phyloP scores from a whole-genome alignment of 2,888 invertebrate genomes.

The Cerastis leucographa region DNA sequence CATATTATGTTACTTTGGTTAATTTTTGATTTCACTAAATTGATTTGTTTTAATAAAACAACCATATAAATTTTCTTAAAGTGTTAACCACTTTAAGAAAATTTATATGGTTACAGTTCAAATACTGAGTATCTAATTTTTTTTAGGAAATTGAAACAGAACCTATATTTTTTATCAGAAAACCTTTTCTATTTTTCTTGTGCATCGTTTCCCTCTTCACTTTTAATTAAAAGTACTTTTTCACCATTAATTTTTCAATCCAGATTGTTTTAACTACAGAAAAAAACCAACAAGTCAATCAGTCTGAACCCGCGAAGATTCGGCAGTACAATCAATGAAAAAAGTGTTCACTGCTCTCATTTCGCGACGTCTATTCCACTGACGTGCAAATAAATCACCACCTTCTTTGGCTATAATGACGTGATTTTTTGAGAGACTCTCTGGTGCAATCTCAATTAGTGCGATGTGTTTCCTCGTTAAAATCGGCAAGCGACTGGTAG shows the following conservation, averaged over 20 bases:
- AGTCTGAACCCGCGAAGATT: conserved; percentile 48
- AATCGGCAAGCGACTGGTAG: conserved; percentile 80
- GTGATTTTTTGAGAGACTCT: conserved; percentile 84
- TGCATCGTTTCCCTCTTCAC: not conserved
- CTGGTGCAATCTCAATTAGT: conserved; percentile 90
- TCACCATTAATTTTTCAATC: not conserved
- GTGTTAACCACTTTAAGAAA: not conserved
- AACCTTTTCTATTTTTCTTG: not conserved
- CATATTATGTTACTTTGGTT: not conserved
- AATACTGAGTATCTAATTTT: not conserved
- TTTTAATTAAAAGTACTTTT: not conserved
- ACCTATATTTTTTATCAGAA: not conserved
- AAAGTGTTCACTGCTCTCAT: conserved; percentile 80
- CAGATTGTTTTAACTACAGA: conserved; percentile 1
- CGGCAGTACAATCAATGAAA: conserved; percentile 71
- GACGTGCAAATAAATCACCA: conserved; percentile 88
- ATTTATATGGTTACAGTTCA: not conserved
- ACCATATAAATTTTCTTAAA: no score
- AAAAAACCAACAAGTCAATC: conserved; percentile 11
- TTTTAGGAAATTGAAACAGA: not conserved
- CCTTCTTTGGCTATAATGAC: conserved; percentile 87
- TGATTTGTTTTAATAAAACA: not conserved
- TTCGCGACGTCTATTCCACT: conserved; percentile 83
- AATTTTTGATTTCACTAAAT: conserved; percentile 2
- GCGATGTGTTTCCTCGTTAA: conserved; percentile 89